These are phyloP conservation scores for Panagrolaimus sp. DNA, from an alignment of 1,140 invertebrate genomes.

Conservation along the genomic window DNA sequence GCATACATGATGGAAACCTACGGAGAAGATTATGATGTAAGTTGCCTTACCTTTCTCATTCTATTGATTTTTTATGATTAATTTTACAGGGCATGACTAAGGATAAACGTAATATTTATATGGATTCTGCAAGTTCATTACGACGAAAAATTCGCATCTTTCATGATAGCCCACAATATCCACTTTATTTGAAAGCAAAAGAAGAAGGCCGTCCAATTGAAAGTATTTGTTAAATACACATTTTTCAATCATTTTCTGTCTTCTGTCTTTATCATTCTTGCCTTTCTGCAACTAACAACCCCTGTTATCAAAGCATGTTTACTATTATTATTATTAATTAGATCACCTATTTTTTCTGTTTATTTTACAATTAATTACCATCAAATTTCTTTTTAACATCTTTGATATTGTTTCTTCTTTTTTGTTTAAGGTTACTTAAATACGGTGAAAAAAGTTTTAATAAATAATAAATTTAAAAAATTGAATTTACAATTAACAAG, in stretches of 20 bases:
- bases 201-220: constrained; percentile 9
- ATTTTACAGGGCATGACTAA: constrained; percentile 36
- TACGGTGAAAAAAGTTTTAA: too few species aligned
- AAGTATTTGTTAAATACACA: constrained; percentile 8
- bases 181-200: constrained; percentile 34
- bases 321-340: too few species aligned
- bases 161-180: constrained; percentile 28
- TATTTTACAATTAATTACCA: too few species aligned
- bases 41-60: background rate
- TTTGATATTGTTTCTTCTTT: too few species aligned
- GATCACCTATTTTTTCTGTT: too few species aligned
- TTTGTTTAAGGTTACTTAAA: too few species aligned
- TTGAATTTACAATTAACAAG: too few species aligned
- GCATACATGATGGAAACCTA: constrained; percentile 42
- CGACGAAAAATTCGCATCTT: constrained; percentile 39
- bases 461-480: too few species aligned
- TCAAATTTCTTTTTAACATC: too few species aligned
- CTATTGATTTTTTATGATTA: background rate
- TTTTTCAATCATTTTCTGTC: constrained; percentile 3
- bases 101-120: constrained; percentile 34
- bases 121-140: constrained; percentile 28
- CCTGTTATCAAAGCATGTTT: too few species aligned
- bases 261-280: background rate
- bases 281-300: too few species aligned
- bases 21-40: constrained; percentile 36